Evolutionary conservation across 2,113 vertebrate species (phyloP), one percentile per base, ranked within the genome.

Genomic region (Tautogolabrus adspersus): DNA sequence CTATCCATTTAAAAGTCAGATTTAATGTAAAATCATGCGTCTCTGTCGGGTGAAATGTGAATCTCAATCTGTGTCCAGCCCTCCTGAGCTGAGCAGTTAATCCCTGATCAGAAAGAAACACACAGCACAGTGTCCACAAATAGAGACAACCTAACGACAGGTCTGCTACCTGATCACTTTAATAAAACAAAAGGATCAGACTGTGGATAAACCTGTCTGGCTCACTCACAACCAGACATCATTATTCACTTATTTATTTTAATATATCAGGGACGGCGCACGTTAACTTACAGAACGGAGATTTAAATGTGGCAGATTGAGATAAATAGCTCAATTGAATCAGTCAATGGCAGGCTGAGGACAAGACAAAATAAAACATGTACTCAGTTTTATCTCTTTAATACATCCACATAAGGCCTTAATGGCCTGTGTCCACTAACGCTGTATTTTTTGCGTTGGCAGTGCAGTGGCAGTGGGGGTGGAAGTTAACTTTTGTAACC

Each of bases 41-140:
- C 19, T 15, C 42, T 38, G 23, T 66, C 46, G 0, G 18, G 44
- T n/a, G 30, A 51, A 55, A 69, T 66, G 64, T 61, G 19, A 60
- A 18, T 47, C 6, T n/a, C 23, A 3, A 5, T 47, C 23, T 22
- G 66, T 46, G 16, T 52, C 38, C 21, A 12, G 34, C 46, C 8
- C 3, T 75, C 65, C 54, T 16, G 19, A 83, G 73, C 66, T 44
- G 66, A 65, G 52, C 87, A 81, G 61, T 64, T 88, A 86, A 89
- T 89, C 85, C 83, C 65, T 8, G 26, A 49, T 34, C 30, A 9
- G 60, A 38, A 10, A 58, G 44, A 23, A 60, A 67, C 42, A 74
- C 1, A 51, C 47, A 51, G 47, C 1, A 56, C 54, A 44, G 63
- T 23, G 58, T 74, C 72, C 30, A 77, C 47, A 34, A 30, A 46